Conservation (phyloP, 2,797 vertebrate genomes). For the Lepidocolaptes lacrymiger region DNA sequence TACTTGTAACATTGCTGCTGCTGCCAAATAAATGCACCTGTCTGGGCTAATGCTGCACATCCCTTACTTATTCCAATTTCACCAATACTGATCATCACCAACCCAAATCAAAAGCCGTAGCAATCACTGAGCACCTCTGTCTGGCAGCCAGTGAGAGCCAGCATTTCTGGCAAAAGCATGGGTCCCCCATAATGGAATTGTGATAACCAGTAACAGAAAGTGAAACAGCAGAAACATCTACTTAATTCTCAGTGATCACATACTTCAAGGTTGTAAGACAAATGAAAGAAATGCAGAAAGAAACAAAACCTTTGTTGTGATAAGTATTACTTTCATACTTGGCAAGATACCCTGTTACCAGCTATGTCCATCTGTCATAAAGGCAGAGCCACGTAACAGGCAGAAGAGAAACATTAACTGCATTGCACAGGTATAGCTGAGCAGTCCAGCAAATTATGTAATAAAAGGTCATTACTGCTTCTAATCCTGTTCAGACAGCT, state of each 20-base stretch:
- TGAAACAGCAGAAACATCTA: neutral
- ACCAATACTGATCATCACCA: neutral
- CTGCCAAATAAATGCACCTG: neutral
- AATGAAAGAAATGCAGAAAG: neutral
- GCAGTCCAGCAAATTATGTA: neutral
- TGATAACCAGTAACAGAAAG: neutral
- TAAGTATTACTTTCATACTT: neutral
- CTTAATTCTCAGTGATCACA: neutral
- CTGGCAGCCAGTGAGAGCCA: neutral
- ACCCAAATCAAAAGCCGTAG: neutral
- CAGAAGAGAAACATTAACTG: neutral
- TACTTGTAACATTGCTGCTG: neutral
- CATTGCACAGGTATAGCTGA: neutral
- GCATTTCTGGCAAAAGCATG: neutral
- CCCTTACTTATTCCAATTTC: neutral
- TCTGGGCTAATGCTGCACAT: neutral
- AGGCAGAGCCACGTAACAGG: neutral
- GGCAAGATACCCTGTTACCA: neutral
- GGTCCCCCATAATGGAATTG: neutral
- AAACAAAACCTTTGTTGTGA: neutral
- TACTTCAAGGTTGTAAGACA: neutral
- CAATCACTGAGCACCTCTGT: neutral
- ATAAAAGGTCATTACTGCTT: neutral
- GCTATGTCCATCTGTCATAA: neutral
- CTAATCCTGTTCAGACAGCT: neutral